Base-by-base conservation (phyloP, 2,113 vertebrate genomes). In the Seriola quinqueradiata region DNA sequence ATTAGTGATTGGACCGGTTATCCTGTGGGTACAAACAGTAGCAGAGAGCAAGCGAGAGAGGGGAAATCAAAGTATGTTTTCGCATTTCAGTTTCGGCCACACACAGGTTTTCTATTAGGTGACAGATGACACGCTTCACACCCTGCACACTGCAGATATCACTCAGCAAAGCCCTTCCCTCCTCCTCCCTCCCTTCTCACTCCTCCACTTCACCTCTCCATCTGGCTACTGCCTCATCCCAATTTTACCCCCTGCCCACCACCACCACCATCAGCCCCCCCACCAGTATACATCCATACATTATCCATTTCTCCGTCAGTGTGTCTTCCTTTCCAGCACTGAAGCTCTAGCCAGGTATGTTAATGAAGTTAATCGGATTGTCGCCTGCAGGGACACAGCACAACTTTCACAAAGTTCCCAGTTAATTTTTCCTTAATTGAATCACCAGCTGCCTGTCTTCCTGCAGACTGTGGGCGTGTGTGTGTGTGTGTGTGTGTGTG, bases 131-230 rank as follows among this genome's bases (percentile, higher is more conserved):
- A 93, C 82, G 82, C 89, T 90, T 88, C 83, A 86, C 84, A 87
- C 86, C 81, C 93, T 94, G 89, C 89, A 92, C 63, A 84, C 75
- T 79, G 81, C 86, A 91, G 92, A 94, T 94, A 93, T 90, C 90
- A 85, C 89, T 88, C 84, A 86, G 78, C 70, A 57, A 73, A 76
- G 72, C 54, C 68, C 55, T 59, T 79, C 66, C 75, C 77, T 57
- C 60, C 67, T 40, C 61, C 77, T 59, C 58, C 48, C 75, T 32
- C 23, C 57, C 67, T 44, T 59, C 77, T 65, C 60, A 44, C 75
- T 32, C 23, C 38, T 73, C 74, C 79, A 44, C 34, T 63, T 83
- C 84, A 80, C 58, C 75, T 68, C 85, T 86, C 89, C 89, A 87
- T 89, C 89, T 90, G 87, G 82, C 84, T 65, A 70, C 80, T 66